Conservation (phyloP, 2,888 invertebrate genomes). For the Cistogaster globosa region DNA sequence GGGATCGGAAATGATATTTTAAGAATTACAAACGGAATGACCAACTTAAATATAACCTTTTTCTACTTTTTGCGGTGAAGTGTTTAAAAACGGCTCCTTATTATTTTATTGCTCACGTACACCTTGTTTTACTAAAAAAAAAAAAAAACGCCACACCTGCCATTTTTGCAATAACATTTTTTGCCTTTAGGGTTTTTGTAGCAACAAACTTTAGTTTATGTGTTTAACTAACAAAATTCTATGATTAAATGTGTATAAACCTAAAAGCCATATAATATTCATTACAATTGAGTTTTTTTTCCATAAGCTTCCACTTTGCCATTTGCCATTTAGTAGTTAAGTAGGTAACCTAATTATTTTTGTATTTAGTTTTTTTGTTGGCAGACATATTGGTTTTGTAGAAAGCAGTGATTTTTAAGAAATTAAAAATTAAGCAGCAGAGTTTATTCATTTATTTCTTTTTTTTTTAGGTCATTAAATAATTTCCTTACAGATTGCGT, state of each 20-base stretch:
- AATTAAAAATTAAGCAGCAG: constrained; percentile 15
- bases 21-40: no score
- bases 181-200: constrained; percentile 35
- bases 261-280: constrained; percentile 30
- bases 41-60: no score
- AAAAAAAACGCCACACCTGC: constrained; percentile 51
- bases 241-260: neutral
- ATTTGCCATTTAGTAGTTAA: neutral
- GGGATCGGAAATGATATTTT: no score
- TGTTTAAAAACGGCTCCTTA: no score
- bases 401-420: constrained; percentile 37
- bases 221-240: no score
- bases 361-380: constrained; percentile 1
- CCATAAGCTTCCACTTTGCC: neutral
- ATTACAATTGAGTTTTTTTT: neutral
- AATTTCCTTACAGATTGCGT: constrained; percentile 55
- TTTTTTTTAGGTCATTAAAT: constrained; percentile 48
- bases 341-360: constrained; percentile 42
- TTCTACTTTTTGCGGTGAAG: no score
- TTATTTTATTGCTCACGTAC: constrained; percentile 25
- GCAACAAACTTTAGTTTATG: neutral
- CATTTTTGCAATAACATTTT: constrained; percentile 12
- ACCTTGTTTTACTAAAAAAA: constrained; percentile 14
- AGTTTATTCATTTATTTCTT: neutral
- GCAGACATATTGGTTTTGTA: constrained; percentile 44